A percentile compares a stretch with the other conserved stretches of the same genome.
Conservation (phyloP, 2,113 vertebrate species). For the Daboia siamensis region DNA sequence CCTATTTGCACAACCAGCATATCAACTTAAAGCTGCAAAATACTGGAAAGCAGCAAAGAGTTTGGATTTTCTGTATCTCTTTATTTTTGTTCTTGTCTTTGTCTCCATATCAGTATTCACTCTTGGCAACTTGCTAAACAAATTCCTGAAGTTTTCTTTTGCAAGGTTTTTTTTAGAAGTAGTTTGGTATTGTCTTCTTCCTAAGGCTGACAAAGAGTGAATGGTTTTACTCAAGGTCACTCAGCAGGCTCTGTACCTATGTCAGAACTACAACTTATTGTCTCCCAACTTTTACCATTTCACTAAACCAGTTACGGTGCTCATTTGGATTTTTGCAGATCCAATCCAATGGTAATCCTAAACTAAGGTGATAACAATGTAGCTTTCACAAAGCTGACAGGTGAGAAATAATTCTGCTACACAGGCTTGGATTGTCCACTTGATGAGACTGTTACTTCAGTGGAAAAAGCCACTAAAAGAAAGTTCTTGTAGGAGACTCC, state of each 20-base stretch:
- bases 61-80: not conserved
- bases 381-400: not conserved
- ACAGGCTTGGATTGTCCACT: not conserved
- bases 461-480: not conserved
- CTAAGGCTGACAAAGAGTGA: not conserved
- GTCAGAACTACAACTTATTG: not conserved
- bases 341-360: not conserved
- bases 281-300: not conserved
- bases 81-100: not conserved
- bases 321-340: not conserved
- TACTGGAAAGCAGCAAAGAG: not conserved
- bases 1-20: not conserved
- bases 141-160: not conserved
- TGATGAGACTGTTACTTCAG: conserved; percentile 54
- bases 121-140: not conserved
- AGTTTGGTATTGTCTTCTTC: not conserved
- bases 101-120: not conserved
- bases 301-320: not conserved
- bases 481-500: not conserved
- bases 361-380: not conserved
- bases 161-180: not conserved
- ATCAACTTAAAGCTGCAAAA: not conserved
- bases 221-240: not conserved
- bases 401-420: not conserved
- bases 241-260: not conserved